phyloP scores from a whole-genome alignment of 23 tunicate species.

The Trididemnum clinides region DNA sequence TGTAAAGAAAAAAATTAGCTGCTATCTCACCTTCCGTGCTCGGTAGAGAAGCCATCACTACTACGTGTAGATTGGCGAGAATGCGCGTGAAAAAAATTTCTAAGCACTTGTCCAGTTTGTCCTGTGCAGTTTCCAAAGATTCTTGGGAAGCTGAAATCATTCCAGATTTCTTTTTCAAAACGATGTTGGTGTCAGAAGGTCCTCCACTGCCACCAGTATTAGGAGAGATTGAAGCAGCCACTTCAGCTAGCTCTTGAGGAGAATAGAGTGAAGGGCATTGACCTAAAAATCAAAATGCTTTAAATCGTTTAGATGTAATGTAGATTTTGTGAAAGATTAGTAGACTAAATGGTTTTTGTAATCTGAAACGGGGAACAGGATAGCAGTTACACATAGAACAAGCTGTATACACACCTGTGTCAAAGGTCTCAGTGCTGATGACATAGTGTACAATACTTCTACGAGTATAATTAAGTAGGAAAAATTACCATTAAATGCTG shows the following conservation, averaged over 20 bases:
- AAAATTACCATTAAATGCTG: too few species aligned
- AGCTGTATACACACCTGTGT: too few species aligned
- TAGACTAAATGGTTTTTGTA: too few species aligned
- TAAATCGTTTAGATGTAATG: too few species aligned
- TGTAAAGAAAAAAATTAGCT: too few species aligned
- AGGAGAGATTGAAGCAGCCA: constrained; percentile 63
- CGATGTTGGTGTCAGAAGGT: background rate
- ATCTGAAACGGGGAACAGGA: too few species aligned
- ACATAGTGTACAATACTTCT: too few species aligned
- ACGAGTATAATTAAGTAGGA: too few species aligned
- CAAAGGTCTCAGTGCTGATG: too few species aligned
- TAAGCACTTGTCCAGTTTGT: constrained; percentile 63
- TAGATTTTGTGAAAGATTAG: too few species aligned
- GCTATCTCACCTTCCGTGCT: constrained; percentile 62
- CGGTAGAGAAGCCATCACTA: constrained; percentile 54
- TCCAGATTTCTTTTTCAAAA: background rate
- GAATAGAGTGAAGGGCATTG: constrained; percentile 76
- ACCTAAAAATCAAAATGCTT: too few species aligned
- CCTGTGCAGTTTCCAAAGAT: constrained; percentile 33
- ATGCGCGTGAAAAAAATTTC: constrained; percentile 55
- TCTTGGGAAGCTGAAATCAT: background rate
- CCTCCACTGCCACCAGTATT: background rate
- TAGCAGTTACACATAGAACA: too few species aligned
- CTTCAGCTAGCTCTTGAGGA: constrained; percentile 56
- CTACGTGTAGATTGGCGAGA: constrained; percentile 62